Evolutionary conservation across 2,888 invertebrate species (phyloP).

Genomic region (Spicauda simplicius): DNA sequence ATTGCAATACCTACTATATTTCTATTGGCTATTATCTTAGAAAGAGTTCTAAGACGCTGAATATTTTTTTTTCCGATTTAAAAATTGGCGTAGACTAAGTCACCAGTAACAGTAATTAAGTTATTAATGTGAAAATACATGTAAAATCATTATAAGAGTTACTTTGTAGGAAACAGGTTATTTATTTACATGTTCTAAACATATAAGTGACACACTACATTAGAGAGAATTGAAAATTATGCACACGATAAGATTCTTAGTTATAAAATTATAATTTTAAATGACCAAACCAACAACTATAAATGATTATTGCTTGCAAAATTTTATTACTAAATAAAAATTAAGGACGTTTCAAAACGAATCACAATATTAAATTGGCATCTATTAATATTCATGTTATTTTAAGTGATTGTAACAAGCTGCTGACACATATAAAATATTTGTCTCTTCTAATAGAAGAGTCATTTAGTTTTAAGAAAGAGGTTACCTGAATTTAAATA

Average conservation of each 20-base stretch:
- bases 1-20: no score
- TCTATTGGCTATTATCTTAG: no score
- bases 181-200: background rate
- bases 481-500: no score
- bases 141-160: no score
- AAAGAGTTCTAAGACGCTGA: no score
- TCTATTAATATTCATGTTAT: background rate
- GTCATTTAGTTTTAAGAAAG: no score
- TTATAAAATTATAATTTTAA: background rate
- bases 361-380: background rate
- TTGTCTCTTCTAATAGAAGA: no score
- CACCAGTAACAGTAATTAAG: no score
- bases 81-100: no score
- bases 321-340: background rate
- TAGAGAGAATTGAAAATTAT: background rate
- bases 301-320: conserved; percentile 2
- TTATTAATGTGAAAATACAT: no score
- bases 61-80: no score
- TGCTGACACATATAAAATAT: background rate
- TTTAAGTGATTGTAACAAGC: background rate
- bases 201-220: background rate
- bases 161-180: background rate
- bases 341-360: background rate
- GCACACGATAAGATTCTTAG: background rate
- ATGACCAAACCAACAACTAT: background rate